These are phyloP conservation scores for Lithophane semibrunnea DNA, from an alignment of 2,888 invertebrate genomes.

Conservation along the genomic window DNA sequence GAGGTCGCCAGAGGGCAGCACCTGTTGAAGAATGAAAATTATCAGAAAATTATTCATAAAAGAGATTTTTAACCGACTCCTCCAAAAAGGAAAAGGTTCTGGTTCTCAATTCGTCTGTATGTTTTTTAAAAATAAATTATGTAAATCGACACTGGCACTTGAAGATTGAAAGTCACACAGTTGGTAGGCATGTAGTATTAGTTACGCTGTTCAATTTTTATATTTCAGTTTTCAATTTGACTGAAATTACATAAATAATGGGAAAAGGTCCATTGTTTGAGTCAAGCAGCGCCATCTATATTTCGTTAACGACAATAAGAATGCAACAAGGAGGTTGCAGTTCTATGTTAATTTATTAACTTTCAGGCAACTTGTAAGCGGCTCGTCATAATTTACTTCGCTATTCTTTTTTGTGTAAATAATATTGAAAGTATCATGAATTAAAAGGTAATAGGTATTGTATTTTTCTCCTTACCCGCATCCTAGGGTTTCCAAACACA, in stretches of 20 bases:
- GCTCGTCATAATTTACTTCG: too few species aligned
- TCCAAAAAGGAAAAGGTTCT: too few species aligned
- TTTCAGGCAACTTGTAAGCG: background rate
- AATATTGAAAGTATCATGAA: background rate
- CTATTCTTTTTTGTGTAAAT: too few species aligned
- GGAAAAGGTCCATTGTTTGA: background rate
- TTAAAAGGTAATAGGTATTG: background rate
- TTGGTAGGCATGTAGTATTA: background rate
- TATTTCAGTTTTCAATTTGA: background rate
- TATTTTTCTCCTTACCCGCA: constrained; percentile 79
- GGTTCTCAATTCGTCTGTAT: too few species aligned
- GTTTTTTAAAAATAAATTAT: background rate
- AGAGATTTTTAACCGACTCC: too few species aligned
- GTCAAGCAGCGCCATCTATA: constrained; percentile 39
- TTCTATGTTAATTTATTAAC: background rate
- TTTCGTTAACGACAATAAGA: background rate
- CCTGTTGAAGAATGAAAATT: constrained; percentile 73
- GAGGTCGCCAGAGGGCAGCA: constrained; percentile 94
- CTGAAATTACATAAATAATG: background rate
- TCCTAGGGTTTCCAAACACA: constrained; percentile 86
- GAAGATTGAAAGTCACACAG: background rate
- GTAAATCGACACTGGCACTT: background rate
- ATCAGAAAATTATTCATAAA: background rate
- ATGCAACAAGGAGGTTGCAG: background rate
- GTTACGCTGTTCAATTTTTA: background rate